Base-by-base conservation (phyloP, 1,140 invertebrate species). In the Laodelphax striatellus region DNA sequence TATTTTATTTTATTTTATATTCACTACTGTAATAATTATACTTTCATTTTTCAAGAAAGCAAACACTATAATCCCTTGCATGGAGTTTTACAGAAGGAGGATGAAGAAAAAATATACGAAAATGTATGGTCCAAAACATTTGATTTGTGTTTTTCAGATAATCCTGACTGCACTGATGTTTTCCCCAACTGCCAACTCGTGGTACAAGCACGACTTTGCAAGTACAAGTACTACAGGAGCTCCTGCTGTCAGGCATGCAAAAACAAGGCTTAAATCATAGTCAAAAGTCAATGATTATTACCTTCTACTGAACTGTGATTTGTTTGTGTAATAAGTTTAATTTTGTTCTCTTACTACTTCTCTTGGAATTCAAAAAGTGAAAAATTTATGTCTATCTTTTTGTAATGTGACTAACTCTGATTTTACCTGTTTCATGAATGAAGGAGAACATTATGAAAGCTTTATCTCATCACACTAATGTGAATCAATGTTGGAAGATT, bases 201-300 rank as follows among this genome's bases (percentile, higher is more conserved):
- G 0, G 81, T 85, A 0, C 84, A 89, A 72, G 86, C 87, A 10
- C 76, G 87, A 44, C 78, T 92, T 0, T 93, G 90, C 71, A 81
- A 80, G 67, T 90, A 90, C 69, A 81, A 83, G 58, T 91, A 87
- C 72, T 92, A 92, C 72, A 80, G 80, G 34, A 79, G 79, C 41
- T 84, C 85, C 52, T 93, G 90, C 68, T 93, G 90, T 70, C 69
- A 77, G 19, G 85, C 87, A 19, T 89, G 87, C 31, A 52, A 54
- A n/a, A 53, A 46, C 42, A 60, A 60, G 52, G 52, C 53, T 57
- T 64, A 65, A 60, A 61, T 60, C 76, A 82, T 82, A 85, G 68
- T 82, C 82, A 16, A 82, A n/a, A 85, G 65, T 17, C 21, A 50
- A 50, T 24, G 21, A 24, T 55, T 55, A 28, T 38, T 55, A 55